Base-by-base conservation (phyloP, 1,140 invertebrate genomes). In the Calosoma granatense region DNA sequence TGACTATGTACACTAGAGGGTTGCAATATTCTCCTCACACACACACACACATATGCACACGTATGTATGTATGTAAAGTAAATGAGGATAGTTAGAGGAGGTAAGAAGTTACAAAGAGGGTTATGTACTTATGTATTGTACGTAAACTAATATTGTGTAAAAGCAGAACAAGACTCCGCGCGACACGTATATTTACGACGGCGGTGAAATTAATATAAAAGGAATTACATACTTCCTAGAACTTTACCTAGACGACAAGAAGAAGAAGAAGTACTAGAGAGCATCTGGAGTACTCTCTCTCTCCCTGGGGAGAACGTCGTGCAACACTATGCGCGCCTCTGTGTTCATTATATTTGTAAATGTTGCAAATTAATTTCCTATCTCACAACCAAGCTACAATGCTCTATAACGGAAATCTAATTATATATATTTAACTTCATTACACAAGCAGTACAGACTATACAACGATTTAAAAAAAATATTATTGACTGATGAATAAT, bases 161-260 rank as follows among this genome's bases (percentile, higher is more conserved):
- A 47, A 47, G 41, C 41, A 11, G 15, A 47, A 6, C 26, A 36
- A 6, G 17, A 30, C 26, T 30, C 26, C 41, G 9, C 41, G 4
- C 6, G 41, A 47, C 41, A 47, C 41, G 17, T 47, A 47, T 17
- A 47, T 36, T 36, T 36, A n/a, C 41, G 17, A 4, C 15, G 41
- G 9, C 17, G 41, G 41, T 47, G 41, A 47, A 47, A 47, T 47
- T 47, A 47, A 47, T 47, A 47, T 47, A 47, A 47, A 47, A 47
- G 41, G 17, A 9, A 47, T 47, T 47, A 47, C 41, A 47, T 47
- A 47, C 41, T 47, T 47, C 41, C 41, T 9, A n/a, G n/a, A 36
- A 36, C 6, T 36, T 36, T 9, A 9, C 6, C 26, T 9, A 36
- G 26, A n/a, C n/a, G n/a, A n/a, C n/a, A n/a, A n/a, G n/a, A n/a